These are phyloP conservation scores for Todiramphus saurophagus DNA, from an alignment of 2,113 vertebrate genomes.

Conservation along the genomic window DNA sequence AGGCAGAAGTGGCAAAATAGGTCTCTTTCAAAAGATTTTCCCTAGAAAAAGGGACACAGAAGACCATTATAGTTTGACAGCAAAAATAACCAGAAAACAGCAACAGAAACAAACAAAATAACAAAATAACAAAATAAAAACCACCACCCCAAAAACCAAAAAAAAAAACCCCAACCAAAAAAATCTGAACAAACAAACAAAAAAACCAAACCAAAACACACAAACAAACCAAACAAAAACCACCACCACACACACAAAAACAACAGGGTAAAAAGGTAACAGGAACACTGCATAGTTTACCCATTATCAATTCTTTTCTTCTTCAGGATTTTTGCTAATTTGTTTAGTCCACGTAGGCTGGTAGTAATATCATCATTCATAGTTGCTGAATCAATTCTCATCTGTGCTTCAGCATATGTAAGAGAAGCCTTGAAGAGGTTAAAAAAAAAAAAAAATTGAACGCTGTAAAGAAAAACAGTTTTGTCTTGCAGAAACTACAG, in stretches of 20 bases:
- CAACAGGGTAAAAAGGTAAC: neutral
- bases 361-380: slow-evolving; percentile 88
- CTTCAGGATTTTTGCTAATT: slow-evolving; percentile 93
- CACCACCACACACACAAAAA: too few relatives aligned
- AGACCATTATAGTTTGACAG: neutral
- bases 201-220: too few relatives aligned
- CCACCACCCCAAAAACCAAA: too few relatives aligned
- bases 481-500: neutral
- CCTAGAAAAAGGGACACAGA: neutral
- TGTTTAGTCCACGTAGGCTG: slow-evolving; percentile 90
- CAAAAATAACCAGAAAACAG: neutral
- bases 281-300: slow-evolving; percentile 61
- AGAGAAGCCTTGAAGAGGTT: slow-evolving; percentile 85
- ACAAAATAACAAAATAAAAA: too few relatives aligned
- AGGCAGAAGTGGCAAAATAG: neutral
- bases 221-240: too few relatives aligned
- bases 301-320: slow-evolving; percentile 88
- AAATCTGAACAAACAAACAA: too few relatives aligned
- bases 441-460: neutral
- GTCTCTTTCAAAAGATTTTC: neutral
- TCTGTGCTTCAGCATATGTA: slow-evolving; percentile 95
- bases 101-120: too few relatives aligned
- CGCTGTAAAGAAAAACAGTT: neutral
- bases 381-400: slow-evolving; percentile 90
- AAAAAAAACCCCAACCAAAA: too few relatives aligned